These are phyloP conservation scores for Trichonephila clavipes DNA, from an alignment of 1,140 invertebrate species.

Conservation along the genomic window DNA sequence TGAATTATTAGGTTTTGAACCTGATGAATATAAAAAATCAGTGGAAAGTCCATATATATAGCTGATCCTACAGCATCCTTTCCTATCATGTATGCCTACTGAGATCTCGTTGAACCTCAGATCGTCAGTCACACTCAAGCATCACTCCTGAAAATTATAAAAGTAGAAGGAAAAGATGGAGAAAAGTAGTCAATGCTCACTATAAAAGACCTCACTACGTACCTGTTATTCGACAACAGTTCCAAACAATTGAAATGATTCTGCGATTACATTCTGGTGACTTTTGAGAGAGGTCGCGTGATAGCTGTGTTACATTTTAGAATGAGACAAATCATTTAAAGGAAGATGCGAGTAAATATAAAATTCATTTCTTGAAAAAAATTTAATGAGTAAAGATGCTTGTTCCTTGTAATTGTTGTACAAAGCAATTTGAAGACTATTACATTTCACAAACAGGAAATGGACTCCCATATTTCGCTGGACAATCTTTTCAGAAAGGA, in stretches of 20 bases:
- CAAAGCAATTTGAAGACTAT: neutral
- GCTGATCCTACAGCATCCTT: neutral
- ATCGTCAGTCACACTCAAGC: neutral
- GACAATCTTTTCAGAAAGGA: neutral
- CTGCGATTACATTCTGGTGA: neutral
- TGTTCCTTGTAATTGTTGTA: neutral
- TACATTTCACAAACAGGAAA: neutral
- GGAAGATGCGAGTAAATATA: neutral
- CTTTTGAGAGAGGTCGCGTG: neutral
- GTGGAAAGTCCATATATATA: neutral
- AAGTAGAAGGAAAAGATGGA: neutral
- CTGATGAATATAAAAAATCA: neutral
- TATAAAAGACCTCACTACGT: neutral
- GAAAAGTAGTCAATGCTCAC: too few species aligned
- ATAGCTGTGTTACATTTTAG: neutral
- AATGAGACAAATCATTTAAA: too few species aligned
- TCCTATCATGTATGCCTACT: neutral
- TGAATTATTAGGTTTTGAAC: neutral
- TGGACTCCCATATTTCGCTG: neutral
- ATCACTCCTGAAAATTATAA: neutral
- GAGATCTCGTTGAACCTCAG: neutral
- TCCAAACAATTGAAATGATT: neutral
- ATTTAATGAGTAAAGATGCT: neutral
- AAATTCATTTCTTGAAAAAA: neutral
- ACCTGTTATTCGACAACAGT: neutral